Percentiles rank a stretch among this genome's conserved stretches.
These are phyloP conservation scores for Lathamus discolor DNA, from an alignment of 2,113 vertebrate genomes.

Conservation along the genomic window DNA sequence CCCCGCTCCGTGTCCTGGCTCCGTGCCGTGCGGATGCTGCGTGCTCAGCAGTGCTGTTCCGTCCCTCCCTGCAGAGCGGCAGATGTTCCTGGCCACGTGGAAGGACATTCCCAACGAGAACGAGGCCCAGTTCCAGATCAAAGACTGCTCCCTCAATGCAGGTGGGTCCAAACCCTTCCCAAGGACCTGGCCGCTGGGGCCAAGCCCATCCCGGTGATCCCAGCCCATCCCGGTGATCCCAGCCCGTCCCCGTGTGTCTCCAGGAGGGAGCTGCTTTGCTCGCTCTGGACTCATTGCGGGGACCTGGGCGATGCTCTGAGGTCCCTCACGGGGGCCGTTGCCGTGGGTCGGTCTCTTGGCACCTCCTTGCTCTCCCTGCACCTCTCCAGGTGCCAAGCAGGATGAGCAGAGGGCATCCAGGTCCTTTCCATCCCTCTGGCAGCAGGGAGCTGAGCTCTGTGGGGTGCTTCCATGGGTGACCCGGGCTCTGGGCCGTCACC, in stretches of 20 bases:
- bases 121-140: constrained; percentile 94
- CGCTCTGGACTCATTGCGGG: not conserved
- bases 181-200: not conserved
- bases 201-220: not conserved
- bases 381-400: not conserved
- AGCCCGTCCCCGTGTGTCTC: not conserved
- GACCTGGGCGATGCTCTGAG: not conserved
- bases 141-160: constrained; percentile 90
- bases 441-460: not conserved
- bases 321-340: not conserved
- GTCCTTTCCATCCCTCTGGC: not conserved
- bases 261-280: not conserved
- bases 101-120: constrained; percentile 98
- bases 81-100: constrained; percentile 97
- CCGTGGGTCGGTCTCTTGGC: not conserved
- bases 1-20: too few relatives aligned
- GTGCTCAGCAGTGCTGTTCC: not conserved
- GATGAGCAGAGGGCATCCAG: not conserved
- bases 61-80: constrained; percentile 79
- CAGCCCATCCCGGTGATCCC: too few relatives aligned
- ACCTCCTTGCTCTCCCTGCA: not conserved
- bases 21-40: accelerated
- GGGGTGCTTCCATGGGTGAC: not conserved
- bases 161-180: constrained; percentile 72
- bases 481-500: not conserved